Evolutionary conservation across 2,797 vertebrate genomes (phyloP).

Genomic region (Furcifer pardalis): DNA sequence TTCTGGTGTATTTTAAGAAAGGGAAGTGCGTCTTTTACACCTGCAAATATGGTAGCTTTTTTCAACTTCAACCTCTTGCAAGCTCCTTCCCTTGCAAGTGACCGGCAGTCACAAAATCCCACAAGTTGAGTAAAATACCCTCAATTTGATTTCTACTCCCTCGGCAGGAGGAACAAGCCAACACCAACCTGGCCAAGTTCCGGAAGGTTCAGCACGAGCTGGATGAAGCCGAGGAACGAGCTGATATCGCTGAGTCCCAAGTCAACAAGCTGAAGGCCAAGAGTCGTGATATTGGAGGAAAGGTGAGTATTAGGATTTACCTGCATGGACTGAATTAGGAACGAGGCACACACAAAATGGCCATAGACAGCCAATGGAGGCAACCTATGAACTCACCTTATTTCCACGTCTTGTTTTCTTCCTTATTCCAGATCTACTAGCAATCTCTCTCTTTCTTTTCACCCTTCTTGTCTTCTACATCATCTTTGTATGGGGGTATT

Average conservation of each 20-base stretch:
- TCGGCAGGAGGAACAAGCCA: constrained; percentile 87
- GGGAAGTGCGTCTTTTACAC: too few species aligned
- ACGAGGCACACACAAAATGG: not conserved
- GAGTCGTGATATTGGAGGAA: constrained; percentile 83
- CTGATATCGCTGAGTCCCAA: constrained; percentile 89
- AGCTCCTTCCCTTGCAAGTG: too few species aligned
- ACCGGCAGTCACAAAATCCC: not conserved
- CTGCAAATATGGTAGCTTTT: too few species aligned
- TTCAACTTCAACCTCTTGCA: too few species aligned
- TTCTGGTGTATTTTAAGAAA: too few species aligned
- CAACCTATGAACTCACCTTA: not conserved
- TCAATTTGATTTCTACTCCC: not conserved
- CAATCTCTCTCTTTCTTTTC: too few species aligned
- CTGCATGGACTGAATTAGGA: too few species aligned
- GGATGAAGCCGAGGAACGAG: constrained; percentile 89
- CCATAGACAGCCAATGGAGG: not conserved
- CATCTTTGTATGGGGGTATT: too few species aligned
- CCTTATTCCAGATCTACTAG: too few species aligned
- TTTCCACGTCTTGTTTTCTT: too few species aligned
- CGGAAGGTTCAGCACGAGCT: constrained; percentile 90
- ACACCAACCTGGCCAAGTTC: constrained; percentile 86
- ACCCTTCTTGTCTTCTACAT: too few species aligned
- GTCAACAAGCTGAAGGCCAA: constrained; percentile 90
- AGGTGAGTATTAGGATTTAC: constrained; percentile 67
- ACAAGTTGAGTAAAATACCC: fast-evolving